Evolutionary conservation across 2,888 invertebrate genomes (phyloP), one percentile per base, ranked within the genome.

Genomic region (Phalera bucephala): DNA sequence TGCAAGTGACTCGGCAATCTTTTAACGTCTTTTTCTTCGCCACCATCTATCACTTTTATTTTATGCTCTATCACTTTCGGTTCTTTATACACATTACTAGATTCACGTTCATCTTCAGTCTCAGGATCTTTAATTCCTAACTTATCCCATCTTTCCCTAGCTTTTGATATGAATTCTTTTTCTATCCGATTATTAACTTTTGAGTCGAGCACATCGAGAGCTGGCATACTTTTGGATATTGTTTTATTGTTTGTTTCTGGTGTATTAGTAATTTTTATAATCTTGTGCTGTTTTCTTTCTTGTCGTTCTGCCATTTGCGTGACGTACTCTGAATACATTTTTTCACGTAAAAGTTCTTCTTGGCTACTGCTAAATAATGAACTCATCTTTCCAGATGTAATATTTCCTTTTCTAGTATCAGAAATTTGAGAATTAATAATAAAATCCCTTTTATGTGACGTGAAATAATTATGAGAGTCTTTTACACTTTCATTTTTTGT

Each of bases 301-400:
- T 95, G 93, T 7, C 95, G 91, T 70, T 95, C 94, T 3, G 94
- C 93, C 62, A 96, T 93, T 80, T 96, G 94, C 64, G 91, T 90
- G 68, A 95, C 92, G 82, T 96, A 96, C 74, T 96, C 96, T 56
- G 94, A 92, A 79, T 95, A 96, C 96, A 96, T 96, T 78, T 93
- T 93, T 52, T 94, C 93, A 4, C 96, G 92, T 57, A 95, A 92
- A 25, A 92, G 87, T 73, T 96, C 95, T 45, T 92, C 92, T 72
- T 95, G 94, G 30, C 93, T 93, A 5, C 93, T 91, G 6, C 90
- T 91, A 23, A 93, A 84, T 39, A 76, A 54, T 26, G 80, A 74
- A 12, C 76, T 74, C 12, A 82, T 41, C 54, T 78, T 83, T 28
- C 63, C 59, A 45, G 73, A 77, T 32, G 61, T 62, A 40, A 59